phyloP scores from a whole-genome alignment of 2,113 vertebrate species.

The Sterrhoptilus dennistouni region DNA sequence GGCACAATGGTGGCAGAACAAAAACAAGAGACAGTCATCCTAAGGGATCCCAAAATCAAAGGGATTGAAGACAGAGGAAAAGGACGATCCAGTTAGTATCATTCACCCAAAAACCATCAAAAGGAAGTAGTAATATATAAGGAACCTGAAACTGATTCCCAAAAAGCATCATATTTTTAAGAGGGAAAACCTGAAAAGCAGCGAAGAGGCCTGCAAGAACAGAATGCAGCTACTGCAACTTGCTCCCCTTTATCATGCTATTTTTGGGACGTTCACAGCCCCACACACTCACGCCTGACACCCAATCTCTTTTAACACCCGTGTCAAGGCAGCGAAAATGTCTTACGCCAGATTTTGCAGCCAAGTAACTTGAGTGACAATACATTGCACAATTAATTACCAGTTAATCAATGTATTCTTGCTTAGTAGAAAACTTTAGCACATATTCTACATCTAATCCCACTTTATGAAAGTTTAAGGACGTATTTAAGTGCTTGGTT shows the following conservation, averaged over 20 bases:
- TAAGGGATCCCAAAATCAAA: not conserved
- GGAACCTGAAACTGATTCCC: not conserved
- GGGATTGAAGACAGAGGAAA: not conserved
- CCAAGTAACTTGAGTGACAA: not conserved
- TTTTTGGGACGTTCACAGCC: not conserved
- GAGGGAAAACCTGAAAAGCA: not conserved
- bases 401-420: not conserved
- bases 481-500: not conserved
- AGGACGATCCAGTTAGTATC: not conserved
- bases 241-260: not conserved
- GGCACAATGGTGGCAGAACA: not conserved
- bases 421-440: not conserved
- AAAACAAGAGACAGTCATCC: not conserved
- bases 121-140: not conserved
- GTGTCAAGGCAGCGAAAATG: not conserved
- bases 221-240: not conserved
- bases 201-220: not conserved
- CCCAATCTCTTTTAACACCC: not conserved
- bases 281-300: accelerated
- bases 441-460: not conserved
- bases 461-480: not conserved
- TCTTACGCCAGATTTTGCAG: not conserved
- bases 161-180: not conserved
- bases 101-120: not conserved
- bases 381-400: not conserved